Evolutionary conservation across 2,797 vertebrate species (phyloP).

Genomic region (Scomberomorus guttatus): DNA sequence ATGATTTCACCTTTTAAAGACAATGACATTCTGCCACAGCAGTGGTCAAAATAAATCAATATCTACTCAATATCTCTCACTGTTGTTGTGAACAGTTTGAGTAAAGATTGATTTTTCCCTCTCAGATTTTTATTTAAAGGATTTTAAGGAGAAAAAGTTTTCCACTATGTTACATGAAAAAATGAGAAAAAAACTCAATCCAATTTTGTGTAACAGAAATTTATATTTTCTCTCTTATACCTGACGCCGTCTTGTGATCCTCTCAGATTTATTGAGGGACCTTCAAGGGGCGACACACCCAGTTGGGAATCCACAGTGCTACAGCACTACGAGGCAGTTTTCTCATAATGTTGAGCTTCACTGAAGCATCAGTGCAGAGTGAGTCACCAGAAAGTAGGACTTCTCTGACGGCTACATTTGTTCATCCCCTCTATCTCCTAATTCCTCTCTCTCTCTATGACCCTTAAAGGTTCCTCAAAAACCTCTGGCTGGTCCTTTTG

Average conservation of each 20-base stretch:
- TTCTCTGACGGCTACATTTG: slow-evolving; percentile 14
- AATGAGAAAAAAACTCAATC: not conserved
- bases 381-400: slow-evolving; percentile 36
- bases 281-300: too few relatives aligned
- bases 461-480: slow-evolving; percentile 61
- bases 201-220: not conserved
- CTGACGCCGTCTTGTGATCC: too few relatives aligned
- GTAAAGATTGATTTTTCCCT: not conserved
- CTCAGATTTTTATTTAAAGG: not conserved
- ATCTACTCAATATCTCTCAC: not conserved
- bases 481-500: slow-evolving; percentile 48
- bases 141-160: not conserved
- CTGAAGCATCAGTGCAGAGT: not conserved
- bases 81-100: not conserved
- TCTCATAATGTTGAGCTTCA: not conserved
- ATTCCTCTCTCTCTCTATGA: slow-evolving; percentile 40
- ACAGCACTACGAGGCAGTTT: too few relatives aligned
- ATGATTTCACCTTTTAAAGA: not conserved
- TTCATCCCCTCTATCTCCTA: slow-evolving; percentile 46
- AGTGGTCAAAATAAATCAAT: not conserved
- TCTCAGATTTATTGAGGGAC: not conserved
- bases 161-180: not conserved
- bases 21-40: not conserved
- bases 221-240: not conserved
- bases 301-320: not conserved